These are phyloP conservation scores for Struthio camelus DNA, from an alignment of 2,113 vertebrate genomes.

Conservation along the genomic window DNA sequence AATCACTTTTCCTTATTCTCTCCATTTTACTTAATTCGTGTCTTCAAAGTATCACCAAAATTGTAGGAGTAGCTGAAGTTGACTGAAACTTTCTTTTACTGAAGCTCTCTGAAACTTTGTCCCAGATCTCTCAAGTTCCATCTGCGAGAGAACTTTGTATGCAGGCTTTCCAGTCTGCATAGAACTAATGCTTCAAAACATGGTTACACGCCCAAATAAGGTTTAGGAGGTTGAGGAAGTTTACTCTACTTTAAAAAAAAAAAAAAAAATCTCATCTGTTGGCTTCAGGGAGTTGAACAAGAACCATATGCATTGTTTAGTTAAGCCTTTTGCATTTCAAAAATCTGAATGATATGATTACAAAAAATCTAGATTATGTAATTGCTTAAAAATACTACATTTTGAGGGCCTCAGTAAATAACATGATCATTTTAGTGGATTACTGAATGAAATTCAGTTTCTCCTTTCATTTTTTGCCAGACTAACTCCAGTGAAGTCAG, in stretches of 20 bases:
- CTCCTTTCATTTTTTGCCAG: neutral
- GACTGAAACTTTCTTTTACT: neutral
- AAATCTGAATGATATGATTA: neutral
- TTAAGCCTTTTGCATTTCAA: neutral
- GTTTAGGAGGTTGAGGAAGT: too few relatives aligned
- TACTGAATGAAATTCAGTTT: neutral
- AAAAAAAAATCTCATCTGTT: neutral
- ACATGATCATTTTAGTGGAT: neutral
- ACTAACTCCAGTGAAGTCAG: neutral
- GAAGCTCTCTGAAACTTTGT: neutral
- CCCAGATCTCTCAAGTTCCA: neutral
- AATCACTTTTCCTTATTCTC: conserved; percentile 37
- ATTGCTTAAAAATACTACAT: neutral
- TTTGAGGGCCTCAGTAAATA: neutral
- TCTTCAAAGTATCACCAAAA: neutral
- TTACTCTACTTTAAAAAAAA: too few relatives aligned
- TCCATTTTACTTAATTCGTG: conserved; percentile 38
- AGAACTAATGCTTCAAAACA: fast-evolving
- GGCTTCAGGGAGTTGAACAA: neutral
- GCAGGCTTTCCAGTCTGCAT: fast-evolving
- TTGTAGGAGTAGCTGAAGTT: neutral
- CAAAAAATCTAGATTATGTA: neutral
- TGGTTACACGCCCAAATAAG: fast-evolving
- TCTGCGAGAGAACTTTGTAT: fast-evolving
- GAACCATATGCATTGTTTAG: too few relatives aligned